Percentiles rank a stretch among this genome's conserved stretches.
These are phyloP conservation scores for Drosophila kanapiae DNA, from an alignment of 1,140 invertebrate genomes.

Conservation along the genomic window DNA sequence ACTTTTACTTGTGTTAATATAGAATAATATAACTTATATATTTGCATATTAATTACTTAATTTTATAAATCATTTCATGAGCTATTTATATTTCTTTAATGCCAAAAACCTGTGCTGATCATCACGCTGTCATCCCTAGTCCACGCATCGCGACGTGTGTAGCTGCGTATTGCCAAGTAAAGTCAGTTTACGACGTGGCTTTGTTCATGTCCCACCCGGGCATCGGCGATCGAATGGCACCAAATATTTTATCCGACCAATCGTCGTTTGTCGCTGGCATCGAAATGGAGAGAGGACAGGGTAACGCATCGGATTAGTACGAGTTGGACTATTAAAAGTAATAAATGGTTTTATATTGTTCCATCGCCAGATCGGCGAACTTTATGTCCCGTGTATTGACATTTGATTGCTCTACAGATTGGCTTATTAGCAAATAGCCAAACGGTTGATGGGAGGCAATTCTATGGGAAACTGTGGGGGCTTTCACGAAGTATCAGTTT, in stretches of 20 bases:
- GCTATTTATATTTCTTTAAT: too few species aligned
- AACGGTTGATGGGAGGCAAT: background rate
- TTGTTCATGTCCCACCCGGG: slow-evolving; percentile 70
- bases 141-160: slow-evolving; percentile 46
- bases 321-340: slow-evolving; percentile 44
- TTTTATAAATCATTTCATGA: background rate
- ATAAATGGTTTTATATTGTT: slow-evolving; percentile 69
- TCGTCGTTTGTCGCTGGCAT: slow-evolving; percentile 25
- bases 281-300: slow-evolving; percentile 41
- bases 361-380: slow-evolving; percentile 47
- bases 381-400: slow-evolving; percentile 72
- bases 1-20: too few species aligned
- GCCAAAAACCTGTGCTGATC: background rate
- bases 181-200: slow-evolving; percentile 68
- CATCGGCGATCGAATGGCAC: slow-evolving; percentile 66
- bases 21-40: background rate
- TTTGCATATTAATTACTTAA: background rate
- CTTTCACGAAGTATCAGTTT: background rate
- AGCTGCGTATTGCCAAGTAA: slow-evolving; percentile 30
- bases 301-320: slow-evolving; percentile 45
- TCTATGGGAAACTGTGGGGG: slow-evolving; percentile 3
- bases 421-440: slow-evolving; percentile 65
- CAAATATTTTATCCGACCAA: slow-evolving; percentile 74
- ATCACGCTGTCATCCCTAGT: slow-evolving; percentile 16
- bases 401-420: slow-evolving; percentile 76